Conservation (phyloP, 1,140 invertebrate species). For the Himalopsyche phryganea region DNA sequence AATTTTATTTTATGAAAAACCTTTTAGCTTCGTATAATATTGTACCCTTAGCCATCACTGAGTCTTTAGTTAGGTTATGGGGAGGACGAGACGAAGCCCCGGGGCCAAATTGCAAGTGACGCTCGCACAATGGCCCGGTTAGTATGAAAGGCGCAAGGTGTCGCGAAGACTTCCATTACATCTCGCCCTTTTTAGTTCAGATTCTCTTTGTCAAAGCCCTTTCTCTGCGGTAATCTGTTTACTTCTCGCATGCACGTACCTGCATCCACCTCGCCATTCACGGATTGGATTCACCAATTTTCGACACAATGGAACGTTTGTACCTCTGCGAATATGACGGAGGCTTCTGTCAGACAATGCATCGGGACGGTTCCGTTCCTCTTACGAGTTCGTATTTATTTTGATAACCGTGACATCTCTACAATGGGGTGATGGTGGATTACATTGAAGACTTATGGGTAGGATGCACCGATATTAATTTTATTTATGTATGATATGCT, state of each 20-base stretch:
- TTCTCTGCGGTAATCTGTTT: conserved; percentile 33
- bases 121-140: conserved; percentile 27
- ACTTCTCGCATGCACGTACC: conserved; percentile 23
- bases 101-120: conserved; percentile 30
- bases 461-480: too few relatives aligned
- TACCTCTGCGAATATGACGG: conserved; percentile 19
- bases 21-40: too few relatives aligned
- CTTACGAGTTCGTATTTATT: conserved; percentile 22
- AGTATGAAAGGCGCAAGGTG: conserved; percentile 31
- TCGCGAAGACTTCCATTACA: conserved; percentile 30
- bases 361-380: conserved; percentile 6
- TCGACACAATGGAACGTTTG: conserved; percentile 25
- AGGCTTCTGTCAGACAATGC: conserved; percentile 15
- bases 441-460: background rate
- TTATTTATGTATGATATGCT: too few relatives aligned
- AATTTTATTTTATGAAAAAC: too few relatives aligned
- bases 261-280: conserved; percentile 17
- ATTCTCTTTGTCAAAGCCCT: conserved; percentile 22
- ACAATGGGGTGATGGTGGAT: conserved; percentile 7
- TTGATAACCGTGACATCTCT: conserved; percentile 20
- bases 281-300: conserved; percentile 25
- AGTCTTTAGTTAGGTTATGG: too few relatives aligned
- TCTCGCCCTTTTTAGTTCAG: conserved; percentile 13
- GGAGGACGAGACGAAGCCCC: background rate
- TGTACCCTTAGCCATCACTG: too few relatives aligned